Evolutionary conservation across 1,140 invertebrate species (phyloP), one percentile per base, ranked within the genome.

Genomic region (Brachionus paranguensis): DNA sequence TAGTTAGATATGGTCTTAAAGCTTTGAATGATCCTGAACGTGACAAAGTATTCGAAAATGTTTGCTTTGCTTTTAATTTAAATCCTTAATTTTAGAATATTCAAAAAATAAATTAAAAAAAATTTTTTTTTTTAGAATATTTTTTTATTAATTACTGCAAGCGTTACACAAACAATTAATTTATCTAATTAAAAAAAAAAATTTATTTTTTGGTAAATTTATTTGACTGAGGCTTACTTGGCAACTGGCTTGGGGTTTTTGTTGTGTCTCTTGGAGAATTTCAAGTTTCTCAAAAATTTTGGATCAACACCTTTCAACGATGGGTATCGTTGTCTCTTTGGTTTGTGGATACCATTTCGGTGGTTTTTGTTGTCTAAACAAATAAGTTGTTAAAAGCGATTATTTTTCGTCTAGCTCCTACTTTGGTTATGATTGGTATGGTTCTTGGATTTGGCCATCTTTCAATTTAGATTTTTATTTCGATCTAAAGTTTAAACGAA

Each of bases 401-500:
- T 4, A 37, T 7, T 37, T 37, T 37, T 37, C 1, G 33, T 37
- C 33, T 37, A 37, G 33, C 10, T 10, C 27, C 24, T 50, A 76
- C 72, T 76, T 76, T 76, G 72, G 45, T 76, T 76, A 27, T 76
- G 72, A 50, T 76, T 76, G 43, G 72, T 50, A 37, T 47, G 43
- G 72, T 76, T 76, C 43, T 76, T 76, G 3, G 72, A 76, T 76
- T 76, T 76, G 27, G 72, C 72, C 72, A 76, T 76, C 11, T 76
- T 76, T 47, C 27, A 50, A n/a, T 50, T 47, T 14, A n/a, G 11
- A 37, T 50, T 50, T 50, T 24, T 50, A 20, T 47, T 50, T 76
- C 17, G 17, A 76, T 27, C n/a, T 24, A 24, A 50, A 50, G 8
- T 47, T 50, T 45, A 12, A 76, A 50, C n/a, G 24, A 50, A 47